These are phyloP conservation scores for Rotaria socialis DNA, from an alignment of 2,888 invertebrate species.

Conservation along the genomic window DNA sequence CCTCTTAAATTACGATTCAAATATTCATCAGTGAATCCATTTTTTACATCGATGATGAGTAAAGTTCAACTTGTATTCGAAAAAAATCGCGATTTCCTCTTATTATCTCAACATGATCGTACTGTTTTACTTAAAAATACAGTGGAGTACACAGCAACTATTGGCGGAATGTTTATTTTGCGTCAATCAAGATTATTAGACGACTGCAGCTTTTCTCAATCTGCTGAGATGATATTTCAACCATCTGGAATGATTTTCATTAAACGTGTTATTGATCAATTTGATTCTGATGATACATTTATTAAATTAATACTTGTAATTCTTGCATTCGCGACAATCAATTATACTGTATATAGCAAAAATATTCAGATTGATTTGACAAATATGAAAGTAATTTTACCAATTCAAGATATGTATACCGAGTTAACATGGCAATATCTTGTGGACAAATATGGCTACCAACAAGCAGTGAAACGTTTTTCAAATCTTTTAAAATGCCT, in stretches of 20 bases:
- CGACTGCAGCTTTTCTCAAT: neutral
- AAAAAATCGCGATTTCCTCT: neutral
- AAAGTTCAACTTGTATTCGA: neutral
- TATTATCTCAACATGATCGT: neutral
- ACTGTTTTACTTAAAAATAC: neutral
- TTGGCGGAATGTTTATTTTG: neutral
- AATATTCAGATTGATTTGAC: neutral
- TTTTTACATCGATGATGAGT: neutral
- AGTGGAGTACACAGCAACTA: neutral
- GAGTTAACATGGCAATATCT: neutral
- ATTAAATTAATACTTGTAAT: neutral
- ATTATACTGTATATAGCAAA: neutral
- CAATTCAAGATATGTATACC: neutral
- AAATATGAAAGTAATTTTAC: neutral
- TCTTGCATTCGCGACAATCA: neutral
- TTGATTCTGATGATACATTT: neutral
- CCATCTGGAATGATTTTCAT: no score
- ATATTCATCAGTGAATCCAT: neutral
- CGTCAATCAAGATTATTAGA: neutral
- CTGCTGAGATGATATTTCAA: no score
- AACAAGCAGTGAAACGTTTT: neutral
- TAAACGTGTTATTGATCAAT: neutral
- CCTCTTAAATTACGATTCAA: neutral
- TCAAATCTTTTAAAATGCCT: neutral
- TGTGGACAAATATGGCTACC: neutral